phyloP scores from a whole-genome alignment of 1,140 invertebrate species.

The Calliopsis andreniformis region DNA sequence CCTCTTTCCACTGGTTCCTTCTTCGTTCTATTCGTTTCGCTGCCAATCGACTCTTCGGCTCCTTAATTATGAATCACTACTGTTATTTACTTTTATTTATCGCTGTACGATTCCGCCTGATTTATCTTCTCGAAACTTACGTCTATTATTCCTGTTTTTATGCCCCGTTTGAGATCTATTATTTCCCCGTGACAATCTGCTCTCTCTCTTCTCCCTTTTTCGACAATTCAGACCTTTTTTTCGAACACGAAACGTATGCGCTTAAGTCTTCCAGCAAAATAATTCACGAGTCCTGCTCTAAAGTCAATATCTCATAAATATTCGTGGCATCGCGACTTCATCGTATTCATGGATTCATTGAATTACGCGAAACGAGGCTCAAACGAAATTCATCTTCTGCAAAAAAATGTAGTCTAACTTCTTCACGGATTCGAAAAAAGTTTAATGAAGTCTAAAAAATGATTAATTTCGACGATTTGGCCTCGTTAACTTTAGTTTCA shows the following conservation, averaged over 20 bases:
- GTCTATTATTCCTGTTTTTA: conserved; percentile 66
- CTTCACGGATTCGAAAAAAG: background rate
- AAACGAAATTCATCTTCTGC: background rate
- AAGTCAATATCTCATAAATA: conserved; percentile 31
- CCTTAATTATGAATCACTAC: conserved; percentile 67
- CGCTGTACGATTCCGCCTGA: conserved; percentile 59
- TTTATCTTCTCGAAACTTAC: conserved; percentile 63
- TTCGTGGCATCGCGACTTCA: background rate
- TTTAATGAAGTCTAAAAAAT: background rate
- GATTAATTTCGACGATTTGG: too few relatives aligned
- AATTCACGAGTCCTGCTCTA: conserved; percentile 34
- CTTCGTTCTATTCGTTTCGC: conserved; percentile 9
- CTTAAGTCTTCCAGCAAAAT: conserved; percentile 26
- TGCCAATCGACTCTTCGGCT: conserved; percentile 25
- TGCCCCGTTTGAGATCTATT: conserved; percentile 56
- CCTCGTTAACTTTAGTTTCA: background rate
- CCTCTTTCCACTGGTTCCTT: background rate
- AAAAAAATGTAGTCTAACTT: background rate
- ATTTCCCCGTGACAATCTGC: conserved; percentile 61
- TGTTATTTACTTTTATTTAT: conserved; percentile 67
- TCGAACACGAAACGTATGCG: conserved; percentile 21
- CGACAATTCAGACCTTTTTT: conserved; percentile 32
- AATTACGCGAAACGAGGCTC: background rate
- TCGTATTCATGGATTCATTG: conserved; percentile 11
- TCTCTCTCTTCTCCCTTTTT: conserved; percentile 52